Evolutionary conservation across 2,113 vertebrate genomes (phyloP).

Genomic region (Herpetotheres cachinnans): DNA sequence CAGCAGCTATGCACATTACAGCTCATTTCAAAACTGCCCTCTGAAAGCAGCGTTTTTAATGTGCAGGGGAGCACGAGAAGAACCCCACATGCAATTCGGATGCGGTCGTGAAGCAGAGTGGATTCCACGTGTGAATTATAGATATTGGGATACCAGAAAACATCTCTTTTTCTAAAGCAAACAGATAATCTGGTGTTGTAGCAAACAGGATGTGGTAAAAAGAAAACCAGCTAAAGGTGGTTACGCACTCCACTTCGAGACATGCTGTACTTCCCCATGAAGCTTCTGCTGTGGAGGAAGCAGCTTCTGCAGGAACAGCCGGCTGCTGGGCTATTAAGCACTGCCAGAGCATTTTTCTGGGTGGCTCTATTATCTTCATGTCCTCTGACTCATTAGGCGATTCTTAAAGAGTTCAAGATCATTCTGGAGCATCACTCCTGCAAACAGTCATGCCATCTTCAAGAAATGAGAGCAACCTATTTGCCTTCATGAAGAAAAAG

Average conservation of each 20-base stretch:
- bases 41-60: not conserved
- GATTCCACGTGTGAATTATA: rapidly evolving
- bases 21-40: not conserved
- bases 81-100: rapidly evolving
- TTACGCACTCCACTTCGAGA: not conserved
- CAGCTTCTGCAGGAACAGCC: conserved; percentile 26
- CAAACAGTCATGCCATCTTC: not conserved
- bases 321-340: not conserved
- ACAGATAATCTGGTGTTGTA: not conserved
- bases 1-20: not conserved
- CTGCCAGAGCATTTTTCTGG: not conserved
- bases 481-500: not conserved
- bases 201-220: conserved; percentile 66
- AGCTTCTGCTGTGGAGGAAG: conserved; percentile 50
- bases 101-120: rapidly evolving
- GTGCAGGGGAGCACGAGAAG: rapidly evolving
- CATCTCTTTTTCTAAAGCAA: not conserved
- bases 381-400: conserved; percentile 13
- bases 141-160: not conserved
- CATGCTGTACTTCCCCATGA: conserved; percentile 47
- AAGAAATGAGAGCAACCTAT: not conserved
- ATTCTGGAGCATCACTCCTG: not conserved
- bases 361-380: not conserved
- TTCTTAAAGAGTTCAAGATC: conserved; percentile 25
- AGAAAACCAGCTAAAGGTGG: conserved; percentile 38